A percentile compares a stretch with the other conserved stretches of the same genome.
Evolutionary conservation across 1,140 invertebrate species (phyloP).

Genomic region (Drosophila mojavensis): DNA sequence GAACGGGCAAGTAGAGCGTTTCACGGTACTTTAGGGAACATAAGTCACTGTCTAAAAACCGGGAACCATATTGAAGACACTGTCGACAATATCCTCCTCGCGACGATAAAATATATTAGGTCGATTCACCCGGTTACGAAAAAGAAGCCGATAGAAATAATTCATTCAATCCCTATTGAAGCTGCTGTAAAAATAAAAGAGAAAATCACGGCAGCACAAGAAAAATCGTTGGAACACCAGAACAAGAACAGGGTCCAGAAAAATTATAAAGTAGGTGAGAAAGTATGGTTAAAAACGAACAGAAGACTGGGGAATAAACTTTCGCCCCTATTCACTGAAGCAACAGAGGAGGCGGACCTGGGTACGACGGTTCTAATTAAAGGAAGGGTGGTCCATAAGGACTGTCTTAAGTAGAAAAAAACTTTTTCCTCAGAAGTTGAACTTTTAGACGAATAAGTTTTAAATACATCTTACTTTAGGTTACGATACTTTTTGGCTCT

Average conservation of each 20-base stretch:
- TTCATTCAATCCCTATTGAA: neutral
- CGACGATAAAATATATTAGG: neutral
- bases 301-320: neutral
- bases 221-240: neutral
- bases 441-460: too few species aligned
- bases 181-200: neutral
- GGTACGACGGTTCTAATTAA: neutral
- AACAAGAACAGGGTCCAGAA: neutral
- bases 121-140: neutral
- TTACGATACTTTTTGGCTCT: too few species aligned
- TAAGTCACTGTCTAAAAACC: too few species aligned
- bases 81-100: conserved; percentile 1
- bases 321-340: neutral
- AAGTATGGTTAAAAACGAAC: neutral
- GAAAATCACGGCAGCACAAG: neutral
- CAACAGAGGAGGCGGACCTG: neutral
- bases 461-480: too few species aligned
- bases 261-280: neutral
- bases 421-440: too few species aligned
- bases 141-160: conserved; percentile 1
- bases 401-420: too few species aligned
- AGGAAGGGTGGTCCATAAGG: neutral
- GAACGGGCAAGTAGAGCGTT: too few species aligned
- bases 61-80: too few species aligned
- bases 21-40: too few species aligned